Conservation (phyloP, 2,888 invertebrate genomes). For the Phortica okadai region DNA sequence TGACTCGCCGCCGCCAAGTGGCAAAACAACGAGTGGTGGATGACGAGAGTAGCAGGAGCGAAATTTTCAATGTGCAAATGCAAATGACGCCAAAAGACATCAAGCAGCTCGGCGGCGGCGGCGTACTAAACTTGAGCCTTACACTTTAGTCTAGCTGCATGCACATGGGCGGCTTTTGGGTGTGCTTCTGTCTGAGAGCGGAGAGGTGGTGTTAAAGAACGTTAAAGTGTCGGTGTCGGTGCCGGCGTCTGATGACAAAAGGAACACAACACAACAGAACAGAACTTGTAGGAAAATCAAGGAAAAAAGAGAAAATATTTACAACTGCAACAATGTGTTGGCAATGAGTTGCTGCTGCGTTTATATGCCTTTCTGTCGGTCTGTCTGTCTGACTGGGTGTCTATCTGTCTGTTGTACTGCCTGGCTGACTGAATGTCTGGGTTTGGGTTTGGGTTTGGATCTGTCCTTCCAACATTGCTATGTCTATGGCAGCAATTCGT, state of each 20-base stretch:
- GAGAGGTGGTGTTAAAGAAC: neutral
- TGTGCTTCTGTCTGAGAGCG: neutral
- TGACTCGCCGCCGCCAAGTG: neutral
- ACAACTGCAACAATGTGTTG: conserved; percentile 18
- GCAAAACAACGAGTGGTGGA: neutral
- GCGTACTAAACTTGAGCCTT: neutral
- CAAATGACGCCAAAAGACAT: neutral
- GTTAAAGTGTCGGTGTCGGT: conserved; percentile 16
- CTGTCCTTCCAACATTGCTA: no score
- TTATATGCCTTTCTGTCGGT: neutral
- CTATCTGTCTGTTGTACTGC: neutral
- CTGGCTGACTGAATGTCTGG: no score
- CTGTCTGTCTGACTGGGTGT: neutral
- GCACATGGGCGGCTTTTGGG: neutral
- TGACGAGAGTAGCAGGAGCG: neutral
- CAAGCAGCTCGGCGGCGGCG: neutral
- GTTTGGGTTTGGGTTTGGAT: no score
- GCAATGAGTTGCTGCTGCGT: neutral
- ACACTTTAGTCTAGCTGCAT: neutral
- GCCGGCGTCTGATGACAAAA: conserved; percentile 7
- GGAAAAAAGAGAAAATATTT: neutral
- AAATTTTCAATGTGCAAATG: neutral
- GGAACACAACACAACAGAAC: neutral
- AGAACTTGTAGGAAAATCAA: no score
- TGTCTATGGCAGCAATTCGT: no score